These are phyloP conservation scores for Drosophila prostipennis DNA, from an alignment of 2,888 invertebrate species.

Conservation along the genomic window DNA sequence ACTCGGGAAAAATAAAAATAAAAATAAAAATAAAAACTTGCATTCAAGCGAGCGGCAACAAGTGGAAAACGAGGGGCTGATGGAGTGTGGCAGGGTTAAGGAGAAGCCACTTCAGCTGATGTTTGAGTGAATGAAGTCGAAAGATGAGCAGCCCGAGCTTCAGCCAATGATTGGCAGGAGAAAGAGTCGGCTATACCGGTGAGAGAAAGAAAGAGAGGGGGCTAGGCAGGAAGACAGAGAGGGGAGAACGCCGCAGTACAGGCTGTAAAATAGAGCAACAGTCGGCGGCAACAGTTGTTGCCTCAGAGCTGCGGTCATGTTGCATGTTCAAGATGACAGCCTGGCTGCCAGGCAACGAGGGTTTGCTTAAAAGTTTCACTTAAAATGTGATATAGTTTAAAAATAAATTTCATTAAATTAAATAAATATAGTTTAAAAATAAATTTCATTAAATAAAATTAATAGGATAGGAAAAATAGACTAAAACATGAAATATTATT, in stretches of 20 bases:
- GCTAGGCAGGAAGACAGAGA: constrained; percentile 1
- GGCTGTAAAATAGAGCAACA: constrained; percentile 73
- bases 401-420: no score
- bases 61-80: constrained; percentile 54
- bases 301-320: constrained; percentile 63
- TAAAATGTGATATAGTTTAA: neutral
- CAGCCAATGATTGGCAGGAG: constrained; percentile 70
- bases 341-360: constrained; percentile 51
- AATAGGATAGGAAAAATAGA: no score
- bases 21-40: constrained; percentile 32
- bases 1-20: constrained; percentile 29
- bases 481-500: no score
- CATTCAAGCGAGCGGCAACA: constrained; percentile 53
- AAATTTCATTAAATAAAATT: no score
- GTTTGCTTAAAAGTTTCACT: constrained; percentile 2
- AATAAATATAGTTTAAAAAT: no score
- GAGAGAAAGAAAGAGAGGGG: neutral
- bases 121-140: constrained; percentile 71
- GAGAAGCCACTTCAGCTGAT: constrained; percentile 61
- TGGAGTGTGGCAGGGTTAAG: constrained; percentile 34
- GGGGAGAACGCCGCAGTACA: constrained; percentile 29
- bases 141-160: constrained; percentile 68
- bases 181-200: constrained; percentile 10
- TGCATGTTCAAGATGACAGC: constrained; percentile 44
- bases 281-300: constrained; percentile 47